Evolutionary conservation across 2,113 vertebrate genomes (phyloP).

Genomic region (Macquaria australasica): DNA sequence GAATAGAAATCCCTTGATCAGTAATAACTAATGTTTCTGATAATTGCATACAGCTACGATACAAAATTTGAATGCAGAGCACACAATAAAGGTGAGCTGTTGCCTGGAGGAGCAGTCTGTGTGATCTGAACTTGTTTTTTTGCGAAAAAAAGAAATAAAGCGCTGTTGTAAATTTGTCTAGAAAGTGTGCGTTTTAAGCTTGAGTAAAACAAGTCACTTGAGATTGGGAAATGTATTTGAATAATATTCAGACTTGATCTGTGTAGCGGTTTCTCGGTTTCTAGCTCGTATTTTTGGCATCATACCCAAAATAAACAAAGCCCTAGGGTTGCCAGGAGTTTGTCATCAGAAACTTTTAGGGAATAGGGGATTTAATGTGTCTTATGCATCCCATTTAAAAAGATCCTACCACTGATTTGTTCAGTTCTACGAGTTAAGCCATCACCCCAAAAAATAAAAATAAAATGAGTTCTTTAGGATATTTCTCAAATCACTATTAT

Average conservation of each 20-base stretch:
- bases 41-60: slow-evolving; percentile 17
- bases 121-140: slow-evolving; percentile 57
- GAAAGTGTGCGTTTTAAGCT: slow-evolving; percentile 58
- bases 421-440: slow-evolving; percentile 1
- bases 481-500: neutral
- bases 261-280: slow-evolving; percentile 31
- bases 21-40: slow-evolving; percentile 24
- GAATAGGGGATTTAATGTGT: slow-evolving; percentile 37
- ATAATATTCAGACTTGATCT: slow-evolving; percentile 60
- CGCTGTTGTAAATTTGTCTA: slow-evolving; percentile 57
- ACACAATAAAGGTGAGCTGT: slow-evolving; percentile 56
- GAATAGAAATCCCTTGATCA: slow-evolving; percentile 35
- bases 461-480: neutral
- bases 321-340: slow-evolving; percentile 53
- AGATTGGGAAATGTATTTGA: slow-evolving; percentile 61
- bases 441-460: neutral
- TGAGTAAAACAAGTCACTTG: slow-evolving; percentile 66
- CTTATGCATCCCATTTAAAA: slow-evolving; percentile 36
- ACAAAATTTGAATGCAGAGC: slow-evolving; percentile 32
- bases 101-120: slow-evolving; percentile 64
- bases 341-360: slow-evolving; percentile 58
- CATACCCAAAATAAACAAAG: slow-evolving; percentile 66
- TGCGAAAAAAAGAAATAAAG: slow-evolving; percentile 41
- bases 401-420: slow-evolving; percentile 7
- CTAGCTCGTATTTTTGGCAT: slow-evolving; percentile 60